Percentiles rank a stretch among this genome's conserved stretches.
phyloP scores from a whole-genome alignment of 2,888 invertebrate genomes.

The Bruchidius siliquastri region DNA sequence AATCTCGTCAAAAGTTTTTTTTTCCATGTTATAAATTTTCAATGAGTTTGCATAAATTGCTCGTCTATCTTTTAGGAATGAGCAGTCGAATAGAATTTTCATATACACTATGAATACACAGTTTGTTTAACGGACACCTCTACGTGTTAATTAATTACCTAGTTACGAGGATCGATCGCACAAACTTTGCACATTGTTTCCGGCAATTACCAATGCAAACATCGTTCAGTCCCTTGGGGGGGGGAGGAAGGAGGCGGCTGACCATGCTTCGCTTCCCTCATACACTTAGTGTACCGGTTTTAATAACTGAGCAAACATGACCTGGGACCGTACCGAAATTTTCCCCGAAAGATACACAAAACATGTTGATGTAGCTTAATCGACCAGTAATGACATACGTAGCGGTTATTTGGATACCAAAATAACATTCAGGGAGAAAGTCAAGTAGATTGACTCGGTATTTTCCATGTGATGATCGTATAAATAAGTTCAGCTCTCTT shows the following conservation, averaged over 20 bases:
- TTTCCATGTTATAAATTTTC: too few relatives aligned
- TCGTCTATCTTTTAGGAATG: too few relatives aligned
- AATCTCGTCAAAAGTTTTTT: too few relatives aligned
- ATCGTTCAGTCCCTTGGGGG: slow-evolving; percentile 30
- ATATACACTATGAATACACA: background rate
- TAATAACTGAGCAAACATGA: background rate
- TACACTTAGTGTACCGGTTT: background rate
- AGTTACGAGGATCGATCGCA: slow-evolving; percentile 41
- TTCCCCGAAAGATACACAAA: background rate
- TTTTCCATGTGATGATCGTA: too few relatives aligned
- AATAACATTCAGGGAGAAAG: background rate
- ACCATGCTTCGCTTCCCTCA: background rate
- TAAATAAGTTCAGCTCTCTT: too few relatives aligned
- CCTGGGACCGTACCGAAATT: background rate
- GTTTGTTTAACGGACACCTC: background rate
- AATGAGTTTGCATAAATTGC: too few relatives aligned
- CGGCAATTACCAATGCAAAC: slow-evolving; percentile 44
- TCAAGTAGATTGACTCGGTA: too few relatives aligned
- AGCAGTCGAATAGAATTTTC: too few relatives aligned
- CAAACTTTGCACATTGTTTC: slow-evolving; percentile 41
- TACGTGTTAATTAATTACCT: slow-evolving; percentile 39
- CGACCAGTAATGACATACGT: background rate
- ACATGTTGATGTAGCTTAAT: background rate
- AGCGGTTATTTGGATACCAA: background rate
- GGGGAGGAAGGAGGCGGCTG: slow-evolving; percentile 2